These are phyloP conservation scores for Drosophila sturtevanti DNA, from an alignment of 1,140 invertebrate genomes.

Conservation along the genomic window DNA sequence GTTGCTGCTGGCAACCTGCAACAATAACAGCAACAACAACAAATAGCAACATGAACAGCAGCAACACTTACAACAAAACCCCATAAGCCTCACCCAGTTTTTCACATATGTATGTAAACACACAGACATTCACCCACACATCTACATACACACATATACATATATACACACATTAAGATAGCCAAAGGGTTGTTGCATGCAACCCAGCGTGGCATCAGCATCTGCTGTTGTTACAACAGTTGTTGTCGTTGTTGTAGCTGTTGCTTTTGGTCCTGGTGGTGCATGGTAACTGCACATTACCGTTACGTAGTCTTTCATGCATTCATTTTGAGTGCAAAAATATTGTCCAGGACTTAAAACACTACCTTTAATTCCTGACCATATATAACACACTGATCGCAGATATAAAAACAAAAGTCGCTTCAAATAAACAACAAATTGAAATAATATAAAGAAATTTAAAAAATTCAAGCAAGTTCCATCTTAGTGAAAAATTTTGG, in stretches of 20 bases:
- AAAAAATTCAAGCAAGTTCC: too few relatives aligned
- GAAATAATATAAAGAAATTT: too few relatives aligned
- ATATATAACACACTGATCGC: background rate
- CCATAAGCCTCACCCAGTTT: conserved; percentile 56
- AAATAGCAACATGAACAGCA: conserved; percentile 24
- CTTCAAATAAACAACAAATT: too few relatives aligned
- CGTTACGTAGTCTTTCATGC: conserved; percentile 74
- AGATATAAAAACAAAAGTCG: too few relatives aligned
- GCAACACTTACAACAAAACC: conserved; percentile 52
- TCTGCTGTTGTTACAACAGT: conserved; percentile 34
- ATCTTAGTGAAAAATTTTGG: too few relatives aligned
- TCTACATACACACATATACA: conserved; percentile 6
- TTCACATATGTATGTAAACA: conserved; percentile 21
- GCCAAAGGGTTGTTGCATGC: conserved; percentile 56
- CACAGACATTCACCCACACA: conserved; percentile 8
- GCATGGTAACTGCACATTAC: conserved; percentile 69
- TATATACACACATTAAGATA: conserved; percentile 16
- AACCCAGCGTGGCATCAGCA: conserved; percentile 41
- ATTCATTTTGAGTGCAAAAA: conserved; percentile 68
- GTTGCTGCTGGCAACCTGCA: conserved; percentile 45
- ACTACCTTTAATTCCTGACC: background rate
- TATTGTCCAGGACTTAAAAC: conserved; percentile 33
- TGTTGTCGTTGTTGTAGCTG: conserved; percentile 24
- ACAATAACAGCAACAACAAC: conserved; percentile 24
- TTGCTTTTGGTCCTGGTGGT: conserved; percentile 18